Conservation (phyloP, 2,888 invertebrate genomes). For the Scaptomyza caliginosa region DNA sequence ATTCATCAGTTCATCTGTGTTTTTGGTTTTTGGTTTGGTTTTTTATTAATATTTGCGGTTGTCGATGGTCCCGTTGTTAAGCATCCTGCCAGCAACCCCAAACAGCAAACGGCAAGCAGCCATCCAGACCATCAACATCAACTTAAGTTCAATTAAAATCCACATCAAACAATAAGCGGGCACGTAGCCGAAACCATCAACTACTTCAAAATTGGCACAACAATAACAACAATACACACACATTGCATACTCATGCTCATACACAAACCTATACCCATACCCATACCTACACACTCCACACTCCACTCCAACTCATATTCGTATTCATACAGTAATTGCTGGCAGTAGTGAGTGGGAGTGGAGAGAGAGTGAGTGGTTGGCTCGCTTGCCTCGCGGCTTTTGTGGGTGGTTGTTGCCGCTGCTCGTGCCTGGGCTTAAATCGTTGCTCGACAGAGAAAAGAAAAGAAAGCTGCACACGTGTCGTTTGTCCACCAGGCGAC, state of each 20-base stretch:
- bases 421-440: constrained; percentile 70
- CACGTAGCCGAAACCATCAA: constrained; percentile 76
- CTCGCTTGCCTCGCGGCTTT: constrained; percentile 39
- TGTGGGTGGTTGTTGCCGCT: constrained; percentile 51
- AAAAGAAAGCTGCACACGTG: constrained; percentile 65
- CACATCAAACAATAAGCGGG: constrained; percentile 83
- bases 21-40: constrained; percentile 26
- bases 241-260: constrained; percentile 3
- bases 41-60: constrained; percentile 73
- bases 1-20: constrained; percentile 12
- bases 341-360: neutral
- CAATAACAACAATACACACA: constrained; percentile 54
- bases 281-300: neutral
- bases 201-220: constrained; percentile 69
- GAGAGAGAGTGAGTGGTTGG: constrained; percentile 1
- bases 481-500: constrained; percentile 61
- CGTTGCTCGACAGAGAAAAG: constrained; percentile 20
- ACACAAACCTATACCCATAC: no score
- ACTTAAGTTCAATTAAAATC: constrained; percentile 84
- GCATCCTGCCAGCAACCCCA: constrained; percentile 42
- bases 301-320: neutral
- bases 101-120: constrained; percentile 4
- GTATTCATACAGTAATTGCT: constrained; percentile 23
- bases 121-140: constrained; percentile 73
- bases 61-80: constrained; percentile 61